A percentile compares a stretch with the other conserved stretches of the same genome.
Evolutionary conservation across 2,113 vertebrate species (phyloP).

Genomic region (Dicentrarchus labrax): DNA sequence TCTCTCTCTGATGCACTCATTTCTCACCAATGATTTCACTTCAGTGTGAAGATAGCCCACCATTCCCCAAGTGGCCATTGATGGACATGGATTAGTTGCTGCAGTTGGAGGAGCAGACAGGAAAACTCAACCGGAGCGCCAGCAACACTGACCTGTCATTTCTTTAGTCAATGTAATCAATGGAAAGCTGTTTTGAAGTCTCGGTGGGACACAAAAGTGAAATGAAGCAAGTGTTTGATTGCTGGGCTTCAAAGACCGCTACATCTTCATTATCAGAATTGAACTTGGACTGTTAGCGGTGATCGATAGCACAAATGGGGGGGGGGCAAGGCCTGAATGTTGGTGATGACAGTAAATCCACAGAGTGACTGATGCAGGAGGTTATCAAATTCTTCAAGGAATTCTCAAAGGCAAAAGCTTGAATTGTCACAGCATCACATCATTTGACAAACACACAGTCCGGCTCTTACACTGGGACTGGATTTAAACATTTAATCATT

Average conservation of each 20-base stretch:
- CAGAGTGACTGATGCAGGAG: not conserved
- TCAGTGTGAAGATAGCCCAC: not conserved
- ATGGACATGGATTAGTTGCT: conserved; percentile 20
- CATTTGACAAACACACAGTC: too few relatives aligned
- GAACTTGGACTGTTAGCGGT: not conserved
- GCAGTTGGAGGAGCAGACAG: not conserved
- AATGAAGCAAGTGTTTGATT: not conserved
- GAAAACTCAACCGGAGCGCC: not conserved
- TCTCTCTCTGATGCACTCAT: conserved; percentile 1
- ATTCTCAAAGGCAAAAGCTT: too few relatives aligned
- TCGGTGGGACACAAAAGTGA: not conserved
- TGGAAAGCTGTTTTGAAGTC: not conserved
- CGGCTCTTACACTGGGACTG: too few relatives aligned
- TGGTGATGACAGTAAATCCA: not conserved
- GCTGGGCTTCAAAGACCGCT: not conserved
- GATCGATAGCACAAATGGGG: conserved; percentile 6
- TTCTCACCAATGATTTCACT: conserved; percentile 8
- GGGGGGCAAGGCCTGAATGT: not conserved
- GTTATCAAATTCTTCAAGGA: not conserved
- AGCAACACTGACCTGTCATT: too few relatives aligned
- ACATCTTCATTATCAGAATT: not conserved
- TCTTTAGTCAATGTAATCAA: not conserved
- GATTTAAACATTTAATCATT: too few relatives aligned
- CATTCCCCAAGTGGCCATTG: not conserved
- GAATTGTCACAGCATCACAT: too few relatives aligned